Percentiles rank a stretch among this genome's conserved stretches.
Conservation (phyloP, 2,113 vertebrate species). For the Zosterops borbonicus region DNA sequence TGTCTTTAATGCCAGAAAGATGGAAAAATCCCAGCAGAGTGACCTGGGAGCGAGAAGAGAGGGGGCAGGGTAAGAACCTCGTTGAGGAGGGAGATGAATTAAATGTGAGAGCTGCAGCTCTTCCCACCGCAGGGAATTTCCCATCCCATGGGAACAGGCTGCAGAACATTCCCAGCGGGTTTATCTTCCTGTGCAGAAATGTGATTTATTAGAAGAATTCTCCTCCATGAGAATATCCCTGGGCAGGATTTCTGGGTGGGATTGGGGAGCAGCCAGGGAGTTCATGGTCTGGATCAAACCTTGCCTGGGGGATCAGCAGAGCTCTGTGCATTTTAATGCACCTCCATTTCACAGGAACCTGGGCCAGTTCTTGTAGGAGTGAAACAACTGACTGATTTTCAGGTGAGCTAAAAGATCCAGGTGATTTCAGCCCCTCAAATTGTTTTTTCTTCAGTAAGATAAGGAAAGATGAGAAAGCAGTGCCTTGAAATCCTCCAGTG, state of each 20-base stretch:
- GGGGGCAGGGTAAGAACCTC: not conserved
- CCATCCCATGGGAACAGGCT: not conserved
- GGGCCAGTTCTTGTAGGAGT: not conserved
- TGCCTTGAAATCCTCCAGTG: not conserved
- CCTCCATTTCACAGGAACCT: not conserved
- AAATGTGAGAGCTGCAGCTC: not conserved
- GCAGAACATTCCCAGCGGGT: not conserved
- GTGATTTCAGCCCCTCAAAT: not conserved
- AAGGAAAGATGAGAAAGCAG: not conserved
- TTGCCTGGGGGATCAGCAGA: not conserved
- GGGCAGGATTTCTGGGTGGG: not conserved
- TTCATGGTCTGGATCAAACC: not conserved
- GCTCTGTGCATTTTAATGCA: not conserved
- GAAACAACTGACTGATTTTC: not conserved
- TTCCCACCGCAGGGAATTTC: not conserved
- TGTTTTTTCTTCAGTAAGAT: not conserved
- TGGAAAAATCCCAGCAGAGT: not conserved
- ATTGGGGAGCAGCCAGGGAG: no score
- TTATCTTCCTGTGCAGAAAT: conserved; percentile 15
- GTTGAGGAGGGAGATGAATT: conserved; percentile 8
- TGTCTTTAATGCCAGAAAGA: no score
- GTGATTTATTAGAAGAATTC: not conserved
- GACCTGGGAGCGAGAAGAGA: not conserved
- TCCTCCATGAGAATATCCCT: not conserved
- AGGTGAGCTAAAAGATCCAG: not conserved